Base-by-base conservation (phyloP, 2,113 vertebrate genomes). In the Nematolebias whitei region DNA sequence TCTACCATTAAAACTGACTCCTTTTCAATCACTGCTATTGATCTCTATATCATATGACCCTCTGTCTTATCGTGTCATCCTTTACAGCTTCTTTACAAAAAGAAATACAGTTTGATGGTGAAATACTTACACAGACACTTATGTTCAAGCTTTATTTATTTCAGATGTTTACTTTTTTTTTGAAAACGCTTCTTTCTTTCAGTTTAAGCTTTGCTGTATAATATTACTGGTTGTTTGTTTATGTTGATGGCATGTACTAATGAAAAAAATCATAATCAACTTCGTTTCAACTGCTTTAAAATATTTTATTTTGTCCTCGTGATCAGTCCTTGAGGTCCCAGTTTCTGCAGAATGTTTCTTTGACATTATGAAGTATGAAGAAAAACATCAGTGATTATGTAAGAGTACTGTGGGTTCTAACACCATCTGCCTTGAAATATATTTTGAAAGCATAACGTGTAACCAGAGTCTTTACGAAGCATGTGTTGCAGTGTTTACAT, bases 391-490 rank as follows among this genome's bases (percentile, higher is more conserved):
- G 66, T 65, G 72, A 64, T 58, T 74, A 59, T 57, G 73, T 14
- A 45, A 67, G 66, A 67, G 67, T 67, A 67, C 13, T 43, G 68
- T 69, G 81, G 12, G 41, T 68, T 53, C 45, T 32, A 22, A 65
- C 49, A 23, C 76, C 77, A 85, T 89, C 79, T 88, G 84, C 80
- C 74, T 73, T 63, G 57, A 82, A 76, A 85, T 78, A 66, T 80
- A 71, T 71, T 79, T 71, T 63, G 20, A 50, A 76, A 62, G 41
- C 69, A 87, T 88, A 76, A 79, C 79, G 79, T 83, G 71, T 43
- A 60, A 76, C 49, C 59, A 29, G 44, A 75, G 44, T 67, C 65
- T 76, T 82, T 84, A 64, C 75, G 72, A 83, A 60, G 64, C 63
- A 65, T 54, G 63, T 67, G 48, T 51, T 67, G 60, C 55, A 73